Evolutionary conservation across 2,888 invertebrate genomes (phyloP).

Genomic region (Microctonus brassicae): DNA sequence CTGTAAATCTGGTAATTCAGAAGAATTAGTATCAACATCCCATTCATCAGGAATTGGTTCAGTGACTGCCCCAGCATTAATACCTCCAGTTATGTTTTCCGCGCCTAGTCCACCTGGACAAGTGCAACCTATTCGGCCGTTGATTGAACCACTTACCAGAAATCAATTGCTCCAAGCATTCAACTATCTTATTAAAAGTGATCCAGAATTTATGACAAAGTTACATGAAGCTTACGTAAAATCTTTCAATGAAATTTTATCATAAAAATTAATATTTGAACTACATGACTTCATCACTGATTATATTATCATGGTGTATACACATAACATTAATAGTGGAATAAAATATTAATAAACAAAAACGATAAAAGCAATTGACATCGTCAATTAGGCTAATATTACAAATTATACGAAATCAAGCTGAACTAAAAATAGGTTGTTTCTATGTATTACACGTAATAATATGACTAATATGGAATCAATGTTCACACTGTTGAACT

Average conservation of each 20-base stretch:
- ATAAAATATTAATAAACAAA: background rate
- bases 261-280: conserved; percentile 56
- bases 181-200: conserved; percentile 87
- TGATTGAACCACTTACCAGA: conserved; percentile 83
- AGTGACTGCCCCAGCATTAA: conserved; percentile 76
- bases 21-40: background rate
- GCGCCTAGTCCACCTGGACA: conserved; percentile 65
- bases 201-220: conserved; percentile 88
- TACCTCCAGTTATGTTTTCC: conserved; percentile 88
- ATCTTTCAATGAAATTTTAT: conserved; percentile 79
- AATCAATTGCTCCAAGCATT: conserved; percentile 92
- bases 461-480: background rate
- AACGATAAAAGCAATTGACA: background rate
- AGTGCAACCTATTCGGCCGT: conserved; percentile 56
- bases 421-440: background rate
- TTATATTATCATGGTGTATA: background rate
- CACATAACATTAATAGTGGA: background rate
- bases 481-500: background rate
- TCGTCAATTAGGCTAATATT: background rate
- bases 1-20: conserved; percentile 12
- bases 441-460: background rate
- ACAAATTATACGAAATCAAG: too few relatives aligned
- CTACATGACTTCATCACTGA: background rate
- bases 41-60: conserved; percentile 46
- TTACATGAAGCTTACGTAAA: conserved; percentile 94